Evolutionary conservation across 1,140 invertebrate genomes (phyloP), one percentile per base, ranked within the genome.

Genomic region (Eriosoma lanigerum): DNA sequence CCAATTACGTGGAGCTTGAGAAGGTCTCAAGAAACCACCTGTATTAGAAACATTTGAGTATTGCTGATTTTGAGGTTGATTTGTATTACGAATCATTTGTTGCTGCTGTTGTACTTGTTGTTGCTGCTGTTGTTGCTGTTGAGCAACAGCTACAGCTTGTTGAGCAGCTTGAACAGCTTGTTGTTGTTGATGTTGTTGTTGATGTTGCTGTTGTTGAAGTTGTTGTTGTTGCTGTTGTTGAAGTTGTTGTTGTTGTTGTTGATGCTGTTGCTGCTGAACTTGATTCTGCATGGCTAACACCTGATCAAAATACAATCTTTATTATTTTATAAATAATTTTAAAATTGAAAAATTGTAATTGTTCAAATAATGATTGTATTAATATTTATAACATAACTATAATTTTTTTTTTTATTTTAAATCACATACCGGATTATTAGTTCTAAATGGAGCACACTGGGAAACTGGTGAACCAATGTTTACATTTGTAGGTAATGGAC

Each of bases 401-500:
- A n/a, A n/a, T n/a, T n/a, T n/a, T n/a, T n/a, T n/a, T n/a, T n/a
- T n/a, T n/a, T n/a, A n/a, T n/a, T n/a, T n/a, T n/a, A n/a, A n/a
- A 72, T 58, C 44, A 78, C 44, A 19, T 78, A 78, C 75, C 17
- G 75, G 52, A 60, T 78, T 78, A 62, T 60, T 78, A 60, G 75
- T 78, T 15, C 75, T 62, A 32, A 73, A 81, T 60, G 81, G 81
- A 32, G 70, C 19, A 32, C 68, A 73, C 19, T 48, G 58, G 48
- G 82, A 66, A 56, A 81, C 73, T 66, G 73, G 82, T n/a, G 83
- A 82, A 12, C 83, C 83, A 29, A 83, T 82, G 84, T 89, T 90
- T 78, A 89, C 89, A 81, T 87, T 89, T 81, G 86, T 89, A 46
- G 89, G 87, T 26, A 89, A 82, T 12, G 90, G 90, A 83, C 89